Percentiles rank a stretch among this genome's conserved stretches.
Conservation (phyloP, 2,113 vertebrate genomes). For the Ailuropoda melanoleuca region DNA sequence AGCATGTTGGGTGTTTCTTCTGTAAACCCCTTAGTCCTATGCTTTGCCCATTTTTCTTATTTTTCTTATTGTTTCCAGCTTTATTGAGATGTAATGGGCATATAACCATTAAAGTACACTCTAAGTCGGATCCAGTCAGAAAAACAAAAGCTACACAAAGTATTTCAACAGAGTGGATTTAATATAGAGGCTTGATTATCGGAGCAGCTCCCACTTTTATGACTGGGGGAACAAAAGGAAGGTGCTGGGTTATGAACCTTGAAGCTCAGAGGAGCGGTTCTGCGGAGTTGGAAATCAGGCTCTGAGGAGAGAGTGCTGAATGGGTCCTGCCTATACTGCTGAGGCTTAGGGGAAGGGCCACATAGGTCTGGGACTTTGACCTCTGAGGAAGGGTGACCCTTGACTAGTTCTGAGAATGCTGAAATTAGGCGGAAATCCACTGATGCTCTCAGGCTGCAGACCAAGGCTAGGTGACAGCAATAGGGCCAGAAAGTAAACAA, state of each 20-base stretch:
- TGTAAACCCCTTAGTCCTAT: not conserved
- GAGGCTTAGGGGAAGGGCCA: not conserved
- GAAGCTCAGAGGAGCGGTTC: not conserved
- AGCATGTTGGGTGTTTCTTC: not conserved
- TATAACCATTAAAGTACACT: not conserved
- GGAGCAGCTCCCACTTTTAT: not conserved
- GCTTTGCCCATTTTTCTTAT: not conserved
- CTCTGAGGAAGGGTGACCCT: not conserved
- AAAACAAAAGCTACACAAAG: not conserved
- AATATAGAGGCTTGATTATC: not conserved
- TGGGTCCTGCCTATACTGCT: not conserved
- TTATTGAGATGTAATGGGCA: not conserved
- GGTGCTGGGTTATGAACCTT: not conserved
- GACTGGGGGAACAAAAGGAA: not conserved
- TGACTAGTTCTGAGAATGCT: not conserved
- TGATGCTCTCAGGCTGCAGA: not conserved
- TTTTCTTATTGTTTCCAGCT: not conserved
- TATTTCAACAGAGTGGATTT: not conserved
- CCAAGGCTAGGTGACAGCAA: not conserved
- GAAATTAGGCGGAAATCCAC: not conserved
- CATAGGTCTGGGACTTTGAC: not conserved
- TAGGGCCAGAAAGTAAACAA: not conserved
- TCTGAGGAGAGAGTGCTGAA: not conserved
- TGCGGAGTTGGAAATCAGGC: not conserved
- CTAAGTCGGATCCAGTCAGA: not conserved